Base-by-base conservation (phyloP, 2,888 invertebrate genomes). In the Gandaritis pyraliata region DNA sequence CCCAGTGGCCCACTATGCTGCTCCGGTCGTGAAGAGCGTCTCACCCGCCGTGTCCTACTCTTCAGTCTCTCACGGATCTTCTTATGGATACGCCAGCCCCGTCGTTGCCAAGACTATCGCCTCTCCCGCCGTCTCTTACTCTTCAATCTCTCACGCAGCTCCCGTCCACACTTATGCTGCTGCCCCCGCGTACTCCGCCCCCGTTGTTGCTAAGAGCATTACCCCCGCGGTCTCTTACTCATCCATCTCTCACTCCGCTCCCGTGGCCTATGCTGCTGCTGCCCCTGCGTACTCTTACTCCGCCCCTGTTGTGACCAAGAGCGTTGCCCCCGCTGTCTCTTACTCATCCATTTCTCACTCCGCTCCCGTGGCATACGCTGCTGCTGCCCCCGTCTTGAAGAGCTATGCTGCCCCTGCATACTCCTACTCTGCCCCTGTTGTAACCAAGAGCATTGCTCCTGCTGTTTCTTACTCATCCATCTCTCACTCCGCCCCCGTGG, bases 291-390 rank as follows among this genome's bases (percentile, higher is more conserved):
- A 81, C 72, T 72, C 80, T 11, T 61, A 61, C 57, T 70, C 82
- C 5, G 74, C 75, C 12, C 79, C 82, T 6, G 71, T 80, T 5
- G 73, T 78, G 3, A 55, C 78, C 29, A 83, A 85, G 70, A 68
- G 80, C 73, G 78, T 76, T 79, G 86, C 78, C 68, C 80, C 84
- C n/a, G 78, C 80, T 10, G 76, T 80, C 10, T 77, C 79, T 30
- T 80, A 82, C 71, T 75, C 76, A 61, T 73, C 80, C 6, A 66
- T 78, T 72, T 75, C 57, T 13, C 60, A 83, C 69, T 76, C 89
- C 12, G 87, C 93, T 7, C 81, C 81, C 1, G 75, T 88, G 61
- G 90, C 90, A 56, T 88, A 57, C 72, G 79, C 83, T 57, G 65
- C 75, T 30, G 72, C 75, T 30, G 59, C 61, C 69, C 77, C 2